phyloP scores from a whole-genome alignment of 2,797 vertebrate species.

The Serranus cabrilla region DNA sequence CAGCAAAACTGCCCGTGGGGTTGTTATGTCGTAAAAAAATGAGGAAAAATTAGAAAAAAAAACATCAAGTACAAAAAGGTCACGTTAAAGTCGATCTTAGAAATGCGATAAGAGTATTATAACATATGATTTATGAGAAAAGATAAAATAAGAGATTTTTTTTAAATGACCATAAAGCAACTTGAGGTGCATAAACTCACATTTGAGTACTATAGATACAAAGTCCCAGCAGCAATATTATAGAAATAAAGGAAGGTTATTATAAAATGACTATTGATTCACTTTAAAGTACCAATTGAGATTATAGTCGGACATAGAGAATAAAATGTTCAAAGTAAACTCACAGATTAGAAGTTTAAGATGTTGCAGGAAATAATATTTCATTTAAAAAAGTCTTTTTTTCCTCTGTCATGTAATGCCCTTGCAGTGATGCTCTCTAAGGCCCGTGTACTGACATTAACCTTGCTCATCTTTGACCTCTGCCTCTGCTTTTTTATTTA shows the following conservation, averaged over 20 bases:
- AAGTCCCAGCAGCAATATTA: constrained; percentile 7
- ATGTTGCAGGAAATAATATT: background rate
- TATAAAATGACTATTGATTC: background rate
- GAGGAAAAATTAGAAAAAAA: too few relatives aligned
- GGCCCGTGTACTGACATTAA: constrained; percentile 14
- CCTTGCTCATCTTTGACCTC: constrained; percentile 54
- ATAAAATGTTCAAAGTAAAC: background rate
- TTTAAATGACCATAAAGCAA: background rate
- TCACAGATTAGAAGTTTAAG: background rate
- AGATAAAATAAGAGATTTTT: background rate
- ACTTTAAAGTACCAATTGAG: background rate
- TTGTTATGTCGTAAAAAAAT: background rate
- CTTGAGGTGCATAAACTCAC: constrained; percentile 1
- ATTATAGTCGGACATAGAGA: background rate
- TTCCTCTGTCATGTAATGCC: background rate
- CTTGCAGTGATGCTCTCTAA: constrained; percentile 11
- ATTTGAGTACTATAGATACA: background rate
- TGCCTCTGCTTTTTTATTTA: constrained; percentile 6
- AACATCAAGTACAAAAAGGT: background rate
- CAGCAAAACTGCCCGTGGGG: constrained; percentile 31
- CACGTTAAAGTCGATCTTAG: background rate
- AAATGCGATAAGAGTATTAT: background rate
- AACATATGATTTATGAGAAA: background rate
- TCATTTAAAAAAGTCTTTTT: background rate
- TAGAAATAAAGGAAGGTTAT: background rate